Evolutionary conservation across 1,140 invertebrate genomes (phyloP), one percentile per base, ranked within the genome.

Genomic region (Euura saliciscinereae): DNA sequence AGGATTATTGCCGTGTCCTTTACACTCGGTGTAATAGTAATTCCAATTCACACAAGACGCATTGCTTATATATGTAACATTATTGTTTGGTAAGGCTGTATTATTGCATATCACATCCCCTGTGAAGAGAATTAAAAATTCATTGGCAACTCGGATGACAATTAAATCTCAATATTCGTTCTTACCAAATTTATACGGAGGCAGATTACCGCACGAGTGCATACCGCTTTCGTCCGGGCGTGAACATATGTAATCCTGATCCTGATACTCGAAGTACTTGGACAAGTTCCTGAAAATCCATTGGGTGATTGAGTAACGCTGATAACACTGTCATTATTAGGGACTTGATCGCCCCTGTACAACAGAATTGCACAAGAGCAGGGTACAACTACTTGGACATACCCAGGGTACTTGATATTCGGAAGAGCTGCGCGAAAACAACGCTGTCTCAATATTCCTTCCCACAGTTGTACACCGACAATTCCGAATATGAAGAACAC

Each of bases 401-500:
- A 95, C 93, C 92, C 92, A 78, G 93, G 93, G 84, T 92, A 90
- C 71, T 90, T 88, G 74, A 94, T 89, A 84, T 93, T 91, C 28
- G 90, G 89, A 74, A 91, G 88, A 66, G 91, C 88, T 70, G 92
- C 91, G 72, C 98, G 90, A 82, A 95, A 97, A 86, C 98, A 99
- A 65, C 98, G 91, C 84, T 99, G 97, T 71, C 97, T 89, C 46
- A 99, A 89, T 46, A 99, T 95, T 4, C 98, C 98, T 81, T 98
- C 96, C 99, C 99, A 99, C 8, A 99, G 90, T 86, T 99, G 99
- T 10, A 99, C 99, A 1, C 98, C 99, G 74, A 99, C 96, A 82
- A 99, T 99, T 66, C 99, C 98, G 85, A 99, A 99, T 84, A 99
- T 99, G 91, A 99, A 99, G 92, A 99, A 99, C 59, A 99, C 98